Conservation (phyloP, 2,797 vertebrate species). For the Acridotheres tristis region DNA sequence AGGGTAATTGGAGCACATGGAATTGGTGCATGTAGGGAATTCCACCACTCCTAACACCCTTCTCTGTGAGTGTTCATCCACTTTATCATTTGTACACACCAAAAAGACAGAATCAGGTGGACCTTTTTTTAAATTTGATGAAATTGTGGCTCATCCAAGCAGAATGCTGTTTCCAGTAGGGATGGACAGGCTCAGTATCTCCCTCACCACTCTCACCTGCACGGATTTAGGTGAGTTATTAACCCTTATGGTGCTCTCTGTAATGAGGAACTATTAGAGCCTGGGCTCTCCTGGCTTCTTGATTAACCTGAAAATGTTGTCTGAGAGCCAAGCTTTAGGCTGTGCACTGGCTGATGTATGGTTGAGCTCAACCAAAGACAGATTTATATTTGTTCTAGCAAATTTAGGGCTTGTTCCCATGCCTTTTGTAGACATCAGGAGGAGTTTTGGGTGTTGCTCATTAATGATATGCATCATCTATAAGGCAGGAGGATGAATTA, state of each 20-base stretch:
- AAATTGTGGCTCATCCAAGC: not conserved
- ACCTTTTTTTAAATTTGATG: not conserved
- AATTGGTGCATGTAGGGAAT: not conserved
- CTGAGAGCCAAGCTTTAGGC: conserved; percentile 22
- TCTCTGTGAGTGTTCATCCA: not conserved
- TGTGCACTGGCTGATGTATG: not conserved
- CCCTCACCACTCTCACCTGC: not conserved
- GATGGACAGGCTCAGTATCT: not conserved
- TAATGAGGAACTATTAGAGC: conserved; percentile 45
- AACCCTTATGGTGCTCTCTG: not conserved
- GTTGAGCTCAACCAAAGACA: conserved; percentile 48
- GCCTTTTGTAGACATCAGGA: not conserved
- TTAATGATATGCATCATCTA: conserved; percentile 11
- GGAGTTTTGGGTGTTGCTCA: not conserved
- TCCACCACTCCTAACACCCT: not conserved
- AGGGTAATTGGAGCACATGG: not conserved
- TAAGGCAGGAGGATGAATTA: conserved; percentile 23
- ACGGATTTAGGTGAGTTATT: conserved; percentile 5
- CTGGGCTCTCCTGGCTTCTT: conserved; percentile 48
- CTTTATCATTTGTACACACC: not conserved
- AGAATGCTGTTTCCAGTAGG: not conserved
- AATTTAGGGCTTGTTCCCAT: not conserved
- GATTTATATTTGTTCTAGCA: conserved; percentile 52
- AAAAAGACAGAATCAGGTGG: not conserved
- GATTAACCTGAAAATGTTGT: conserved; percentile 35